phyloP scores from a whole-genome alignment of 2,113 vertebrate genomes.

The Corythaixoides concolor region DNA sequence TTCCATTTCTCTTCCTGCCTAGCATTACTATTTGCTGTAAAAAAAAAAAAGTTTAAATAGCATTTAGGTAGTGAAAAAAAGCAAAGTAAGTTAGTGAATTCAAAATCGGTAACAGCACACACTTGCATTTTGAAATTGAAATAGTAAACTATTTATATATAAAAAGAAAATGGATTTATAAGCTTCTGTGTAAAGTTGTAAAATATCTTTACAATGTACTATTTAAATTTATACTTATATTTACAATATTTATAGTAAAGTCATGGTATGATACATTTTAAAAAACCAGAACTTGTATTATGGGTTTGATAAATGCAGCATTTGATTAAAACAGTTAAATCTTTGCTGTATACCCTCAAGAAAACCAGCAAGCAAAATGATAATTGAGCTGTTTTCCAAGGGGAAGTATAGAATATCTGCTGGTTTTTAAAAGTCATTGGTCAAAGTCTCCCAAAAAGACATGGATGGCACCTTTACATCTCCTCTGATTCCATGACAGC shows the following conservation, averaged over 20 bases:
- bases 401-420: background rate
- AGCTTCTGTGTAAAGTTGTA: background rate
- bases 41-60: background rate
- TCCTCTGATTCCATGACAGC: background rate
- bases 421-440: background rate
- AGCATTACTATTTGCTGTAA: background rate
- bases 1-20: background rate
- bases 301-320: background rate
- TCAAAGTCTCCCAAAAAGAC: background rate
- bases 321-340: background rate
- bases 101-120: background rate
- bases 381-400: background rate
- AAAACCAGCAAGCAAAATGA: background rate
- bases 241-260: background rate
- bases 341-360: background rate
- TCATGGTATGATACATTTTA: background rate
- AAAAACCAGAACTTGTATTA: background rate
- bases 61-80: background rate
- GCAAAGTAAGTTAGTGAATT: background rate
- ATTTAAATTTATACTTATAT: background rate
- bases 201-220: background rate
- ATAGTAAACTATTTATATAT: background rate
- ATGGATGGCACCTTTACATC: background rate
- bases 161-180: background rate
- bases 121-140: background rate